Conservation (phyloP, 1,140 invertebrate species). For the Drosophila gunungcola region DNA sequence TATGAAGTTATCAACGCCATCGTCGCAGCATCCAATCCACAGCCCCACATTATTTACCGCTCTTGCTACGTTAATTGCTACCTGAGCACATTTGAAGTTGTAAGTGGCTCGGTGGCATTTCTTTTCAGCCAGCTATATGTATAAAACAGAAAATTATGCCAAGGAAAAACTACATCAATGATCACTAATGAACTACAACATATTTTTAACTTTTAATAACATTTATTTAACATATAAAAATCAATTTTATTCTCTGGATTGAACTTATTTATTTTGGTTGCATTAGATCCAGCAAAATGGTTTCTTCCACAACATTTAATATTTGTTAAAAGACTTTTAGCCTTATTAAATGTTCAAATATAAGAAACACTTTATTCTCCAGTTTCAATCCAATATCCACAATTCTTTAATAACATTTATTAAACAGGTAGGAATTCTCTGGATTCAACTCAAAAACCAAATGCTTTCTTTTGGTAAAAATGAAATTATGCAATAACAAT, state of each 20-base stretch:
- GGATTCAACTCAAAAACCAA: neutral
- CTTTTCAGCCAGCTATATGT: neutral
- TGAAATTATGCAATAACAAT: too few species aligned
- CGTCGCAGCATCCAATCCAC: conserved; percentile 19
- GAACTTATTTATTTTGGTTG: too few species aligned
- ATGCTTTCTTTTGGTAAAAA: neutral
- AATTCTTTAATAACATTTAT: neutral
- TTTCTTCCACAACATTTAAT: too few species aligned
- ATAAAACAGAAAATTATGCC: too few species aligned
- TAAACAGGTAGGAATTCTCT: neutral
- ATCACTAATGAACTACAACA: too few species aligned
- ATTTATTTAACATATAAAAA: conserved; percentile 1
- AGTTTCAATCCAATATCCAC: too few species aligned
- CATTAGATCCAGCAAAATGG: too few species aligned
- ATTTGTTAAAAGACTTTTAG: too few species aligned
- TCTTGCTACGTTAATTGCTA: conserved; percentile 69
- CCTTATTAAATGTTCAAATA: too few species aligned
- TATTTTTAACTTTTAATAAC: neutral
- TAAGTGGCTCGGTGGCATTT: conserved; percentile 47
- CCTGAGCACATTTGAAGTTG: conserved; percentile 45
- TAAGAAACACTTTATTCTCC: too few species aligned
- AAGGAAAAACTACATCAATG: too few species aligned
- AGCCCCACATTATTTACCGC: conserved; percentile 47
- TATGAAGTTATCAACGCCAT: conserved; percentile 78
- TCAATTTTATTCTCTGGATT: neutral